Evolutionary conservation across 2,888 invertebrate species (phyloP).

Genomic region (Oxystoma pomonae): DNA sequence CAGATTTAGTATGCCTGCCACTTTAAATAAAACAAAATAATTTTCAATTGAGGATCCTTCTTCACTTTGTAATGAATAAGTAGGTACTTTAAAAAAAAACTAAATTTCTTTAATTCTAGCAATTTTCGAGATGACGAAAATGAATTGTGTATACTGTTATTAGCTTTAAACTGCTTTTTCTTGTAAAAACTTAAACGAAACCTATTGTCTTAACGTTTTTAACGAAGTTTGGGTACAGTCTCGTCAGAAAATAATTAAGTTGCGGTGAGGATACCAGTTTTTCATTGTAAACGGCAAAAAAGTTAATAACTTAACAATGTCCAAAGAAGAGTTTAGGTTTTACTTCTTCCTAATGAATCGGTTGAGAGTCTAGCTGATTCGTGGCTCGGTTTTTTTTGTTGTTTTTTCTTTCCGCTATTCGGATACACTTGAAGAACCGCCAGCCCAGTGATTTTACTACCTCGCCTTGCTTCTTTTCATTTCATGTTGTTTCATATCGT

Average conservation of each 20-base stretch:
- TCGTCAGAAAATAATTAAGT: not conserved
- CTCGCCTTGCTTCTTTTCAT: constrained; percentile 13
- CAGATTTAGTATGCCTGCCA: too few relatives aligned
- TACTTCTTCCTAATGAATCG: constrained; percentile 31
- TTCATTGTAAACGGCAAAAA: constrained; percentile 11
- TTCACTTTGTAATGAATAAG: too few relatives aligned
- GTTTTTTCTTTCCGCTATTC: constrained; percentile 29
- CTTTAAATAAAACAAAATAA: too few relatives aligned
- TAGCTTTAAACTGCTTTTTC: not conserved
- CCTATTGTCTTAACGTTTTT: not conserved
- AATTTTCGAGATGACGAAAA: too few relatives aligned
- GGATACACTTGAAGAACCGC: constrained; percentile 25
- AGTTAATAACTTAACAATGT: constrained; percentile 33
- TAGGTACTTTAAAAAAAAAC: too few relatives aligned
- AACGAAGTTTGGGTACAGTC: not conserved
- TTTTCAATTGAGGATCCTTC: too few relatives aligned
- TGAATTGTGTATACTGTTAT: too few relatives aligned
- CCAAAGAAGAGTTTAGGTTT: constrained; percentile 32
- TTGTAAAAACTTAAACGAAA: not conserved
- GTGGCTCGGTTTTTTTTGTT: constrained; percentile 26
- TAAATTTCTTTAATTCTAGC: too few relatives aligned
- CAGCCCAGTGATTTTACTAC: constrained; percentile 27
- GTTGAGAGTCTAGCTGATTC: constrained; percentile 22
- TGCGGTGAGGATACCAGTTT: not conserved
- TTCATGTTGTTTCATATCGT: not conserved